Evolutionary conservation across 2,797 vertebrate genomes (phyloP), one percentile per base, ranked within the genome.

Genomic region (Chromis chromis): DNA sequence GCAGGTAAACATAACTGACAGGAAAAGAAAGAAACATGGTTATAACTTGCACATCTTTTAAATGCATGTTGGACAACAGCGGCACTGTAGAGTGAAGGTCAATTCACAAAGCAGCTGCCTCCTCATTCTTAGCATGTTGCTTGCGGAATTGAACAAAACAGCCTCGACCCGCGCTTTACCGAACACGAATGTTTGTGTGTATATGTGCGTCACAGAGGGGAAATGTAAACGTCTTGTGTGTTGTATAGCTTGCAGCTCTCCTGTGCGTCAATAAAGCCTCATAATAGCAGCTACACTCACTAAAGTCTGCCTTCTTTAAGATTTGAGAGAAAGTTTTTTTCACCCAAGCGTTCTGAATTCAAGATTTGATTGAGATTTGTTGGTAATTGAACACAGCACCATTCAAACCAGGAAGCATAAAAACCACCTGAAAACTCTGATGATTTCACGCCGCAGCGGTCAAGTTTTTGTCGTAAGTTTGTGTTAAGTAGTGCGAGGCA

Each of bases 381-480:
- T 9, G 1, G 36, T 55, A 54, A 68, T 0, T 52, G 17, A 82
- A 76, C 8, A 28, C 16, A 86, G 83, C 81, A 85, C 82, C 80
- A 62, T 21, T 84, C 17, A 66, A 65, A 79, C 63, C 33, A 71
- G 54, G 44, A 63, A 39, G 70, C n/a, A 40, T 22, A 60, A 67
- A 48, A 72, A 52, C 25, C 24, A 63, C n/a, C 50, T 65, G 44
- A 74, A 80, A 57, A 66, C 61, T 74, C 11, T 3, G 33, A 63
- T 52, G 49, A 82, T 73, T 75, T 81, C 49, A 81, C 68, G 77
- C 83, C 86, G 82, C 64, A 76, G 76, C 64, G 46, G 67, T 72
- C 31, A 39, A 49, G 71, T 76, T 83, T 74, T 66, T 63, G 36
- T 59, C 19, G 19, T 27, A 52, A 16, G 64, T 54, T 55, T 74